Percentiles rank a stretch among this genome's conserved stretches.
Conservation (phyloP, 1,140 invertebrate species). For the Lepidurus packardi region DNA sequence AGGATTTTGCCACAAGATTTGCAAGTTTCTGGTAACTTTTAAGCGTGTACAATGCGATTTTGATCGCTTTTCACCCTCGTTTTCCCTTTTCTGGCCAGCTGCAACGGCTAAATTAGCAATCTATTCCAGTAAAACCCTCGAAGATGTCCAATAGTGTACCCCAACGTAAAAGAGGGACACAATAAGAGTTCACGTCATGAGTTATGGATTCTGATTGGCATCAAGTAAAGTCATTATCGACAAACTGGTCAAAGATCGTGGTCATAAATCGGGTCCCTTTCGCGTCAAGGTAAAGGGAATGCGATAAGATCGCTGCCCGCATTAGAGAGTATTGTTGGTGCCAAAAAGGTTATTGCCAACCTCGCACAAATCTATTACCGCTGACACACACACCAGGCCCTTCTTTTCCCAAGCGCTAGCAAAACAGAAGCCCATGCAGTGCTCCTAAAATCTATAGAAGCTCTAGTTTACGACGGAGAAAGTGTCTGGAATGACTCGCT, state of each 20-base stretch:
- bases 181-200: background rate
- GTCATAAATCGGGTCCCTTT: constrained; percentile 5
- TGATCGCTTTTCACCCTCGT: no score
- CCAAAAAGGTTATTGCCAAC: background rate
- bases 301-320: background rate
- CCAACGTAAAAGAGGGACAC: background rate
- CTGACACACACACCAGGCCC: background rate
- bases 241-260: background rate
- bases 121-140: no score
- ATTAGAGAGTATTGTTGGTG: background rate
- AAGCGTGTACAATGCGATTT: no score
- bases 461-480: background rate
- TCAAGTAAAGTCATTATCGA: background rate
- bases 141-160: no score
- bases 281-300: background rate
- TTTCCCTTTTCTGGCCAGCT: no score
- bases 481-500: constrained; percentile 6
- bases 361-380: background rate
- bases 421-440: constrained; percentile 7
- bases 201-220: background rate
- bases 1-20: no score
- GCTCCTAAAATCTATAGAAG: background rate
- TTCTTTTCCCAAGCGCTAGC: background rate
- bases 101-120: no score
- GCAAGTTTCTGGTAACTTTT: no score